Conservation (phyloP, 2,797 vertebrate genomes). For the Rachycentron canadum region DNA sequence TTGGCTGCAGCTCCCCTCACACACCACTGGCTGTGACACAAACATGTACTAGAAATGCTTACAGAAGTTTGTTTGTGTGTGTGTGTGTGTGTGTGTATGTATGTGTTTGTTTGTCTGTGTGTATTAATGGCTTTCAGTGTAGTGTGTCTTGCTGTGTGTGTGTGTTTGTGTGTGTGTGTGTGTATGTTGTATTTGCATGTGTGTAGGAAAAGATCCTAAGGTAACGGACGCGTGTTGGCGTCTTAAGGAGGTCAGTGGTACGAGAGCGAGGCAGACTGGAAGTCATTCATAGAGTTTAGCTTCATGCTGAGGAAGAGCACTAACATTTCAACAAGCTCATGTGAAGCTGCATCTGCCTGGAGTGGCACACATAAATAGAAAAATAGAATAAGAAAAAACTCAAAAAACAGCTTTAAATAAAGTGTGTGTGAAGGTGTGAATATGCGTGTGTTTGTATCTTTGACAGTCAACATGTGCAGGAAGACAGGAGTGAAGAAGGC, state of each 20-base stretch:
- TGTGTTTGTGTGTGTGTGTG: slow-evolving; percentile 16
- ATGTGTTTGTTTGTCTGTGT: slow-evolving; percentile 40
- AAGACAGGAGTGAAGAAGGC: slow-evolving; percentile 72
- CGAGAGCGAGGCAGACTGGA: slow-evolving; percentile 80
- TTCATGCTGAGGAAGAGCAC: slow-evolving; percentile 82
- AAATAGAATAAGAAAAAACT: slow-evolving; percentile 81
- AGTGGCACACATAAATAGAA: slow-evolving; percentile 83
- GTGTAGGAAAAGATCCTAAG: slow-evolving; percentile 60
- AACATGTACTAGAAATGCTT: slow-evolving; percentile 73
- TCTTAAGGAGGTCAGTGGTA: slow-evolving; percentile 82
- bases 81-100: slow-evolving; percentile 9
- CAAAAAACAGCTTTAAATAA: slow-evolving; percentile 74
- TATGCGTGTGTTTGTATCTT: slow-evolving; percentile 43
- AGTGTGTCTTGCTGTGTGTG: slow-evolving; percentile 20
- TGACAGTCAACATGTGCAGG: slow-evolving; percentile 61
- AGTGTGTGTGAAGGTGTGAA: slow-evolving; percentile 51
- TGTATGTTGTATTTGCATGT: slow-evolving; percentile 29
- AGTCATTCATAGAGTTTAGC: slow-evolving; percentile 81
- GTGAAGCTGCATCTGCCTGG: slow-evolving; percentile 69
- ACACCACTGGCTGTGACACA: slow-evolving; percentile 50
- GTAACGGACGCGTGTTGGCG: slow-evolving; percentile 66
- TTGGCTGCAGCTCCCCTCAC: slow-evolving; percentile 79
- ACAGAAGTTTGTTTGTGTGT: slow-evolving; percentile 53
- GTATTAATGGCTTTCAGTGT: slow-evolving; percentile 61
- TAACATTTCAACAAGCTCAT: slow-evolving; percentile 69